Base-by-base conservation (phyloP, 2,888 invertebrate genomes). In the Lasioglossum marginatum region DNA sequence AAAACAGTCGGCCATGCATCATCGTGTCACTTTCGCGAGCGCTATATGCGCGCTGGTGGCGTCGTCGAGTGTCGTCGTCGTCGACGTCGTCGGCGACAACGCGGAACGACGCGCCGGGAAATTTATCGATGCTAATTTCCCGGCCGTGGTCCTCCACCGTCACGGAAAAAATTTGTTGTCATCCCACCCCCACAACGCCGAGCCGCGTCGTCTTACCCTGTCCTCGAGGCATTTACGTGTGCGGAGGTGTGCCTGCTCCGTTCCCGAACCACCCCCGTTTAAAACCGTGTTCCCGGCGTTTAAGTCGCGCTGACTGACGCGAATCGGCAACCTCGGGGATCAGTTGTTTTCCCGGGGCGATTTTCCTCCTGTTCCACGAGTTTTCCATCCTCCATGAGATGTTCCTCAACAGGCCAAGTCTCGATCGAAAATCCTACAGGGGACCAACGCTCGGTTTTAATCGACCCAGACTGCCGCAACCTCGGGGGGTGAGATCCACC, bases 81-180 rank as follows among this genome's bases (percentile, higher is more conserved):
- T 74, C 85, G 90, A 82, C 91, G 89, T 92, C 90, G 89, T 83
- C 89, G 89, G 77, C 88, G 92, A 90, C 89, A 88, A 92, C 91
- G 92, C 85, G 84, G 87, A 86, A 89, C 90, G 92, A 93, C 92
- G 93, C 91, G 91, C 90, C 68, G 92, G 93, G 89, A 94, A 95
- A 95, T 95, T 95, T 95, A 95, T 95, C 94, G 95, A 95, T 95
- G 95, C 95, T 95, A 95, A 95, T 95, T 95, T 95, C 93, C 95
- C 93, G 92, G 92, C 93, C 92, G 92, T 91, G 92, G 92, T 91
- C 86, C 92, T 92, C 89, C 89, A 79, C 85, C 93, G 84, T 89
- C 91, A 85, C 82, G 86, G 90, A 90, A 92, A 94, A 93, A 93
- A 93, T 94, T 93, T 93, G 93, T 92, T 91, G 84, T 85, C 83